Percentiles rank a stretch among this genome's conserved stretches.
Evolutionary conservation across 2,888 invertebrate species (phyloP).

Genomic region (Scaptomyza flava): DNA sequence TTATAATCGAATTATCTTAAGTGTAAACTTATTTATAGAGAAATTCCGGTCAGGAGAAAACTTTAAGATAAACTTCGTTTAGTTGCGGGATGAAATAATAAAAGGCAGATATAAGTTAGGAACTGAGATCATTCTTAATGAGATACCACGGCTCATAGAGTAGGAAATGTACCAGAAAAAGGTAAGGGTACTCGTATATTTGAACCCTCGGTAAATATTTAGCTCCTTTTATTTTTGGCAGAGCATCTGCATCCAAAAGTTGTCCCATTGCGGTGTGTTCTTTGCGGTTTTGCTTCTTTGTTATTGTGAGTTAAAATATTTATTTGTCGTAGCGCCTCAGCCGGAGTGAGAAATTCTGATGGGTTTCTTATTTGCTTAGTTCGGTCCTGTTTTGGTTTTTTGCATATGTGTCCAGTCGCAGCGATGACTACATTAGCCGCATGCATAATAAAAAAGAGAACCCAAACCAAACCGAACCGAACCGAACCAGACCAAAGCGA

Average conservation of each 20-base stretch:
- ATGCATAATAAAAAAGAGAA: conserved; percentile 65
- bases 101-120: too few relatives aligned
- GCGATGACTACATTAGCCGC: conserved; percentile 77
- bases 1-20: too few relatives aligned
- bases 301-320: conserved; percentile 82
- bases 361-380: conserved; percentile 77
- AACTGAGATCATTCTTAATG: too few relatives aligned
- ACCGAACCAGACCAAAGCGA: conserved; percentile 16
- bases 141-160: too few relatives aligned
- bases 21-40: too few relatives aligned
- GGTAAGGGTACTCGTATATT: too few relatives aligned
- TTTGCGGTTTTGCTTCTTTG: conserved; percentile 60
- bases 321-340: conserved; percentile 82
- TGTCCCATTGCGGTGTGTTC: conserved; percentile 34
- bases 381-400: conserved; percentile 41
- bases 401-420: conserved; percentile 61
- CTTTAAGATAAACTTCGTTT: too few relatives aligned
- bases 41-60: too few relatives aligned
- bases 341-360: conserved; percentile 81
- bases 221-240: conserved; percentile 10
- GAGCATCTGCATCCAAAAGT: conserved; percentile 31
- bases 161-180: too few relatives aligned
- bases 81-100: too few relatives aligned
- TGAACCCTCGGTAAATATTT: conserved; percentile 22
- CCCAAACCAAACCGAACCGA: conserved; percentile 12